Percentiles rank a stretch among this genome's conserved stretches.
Evolutionary conservation across 2,888 invertebrate genomes (phyloP).

Genomic region (Empis livida): DNA sequence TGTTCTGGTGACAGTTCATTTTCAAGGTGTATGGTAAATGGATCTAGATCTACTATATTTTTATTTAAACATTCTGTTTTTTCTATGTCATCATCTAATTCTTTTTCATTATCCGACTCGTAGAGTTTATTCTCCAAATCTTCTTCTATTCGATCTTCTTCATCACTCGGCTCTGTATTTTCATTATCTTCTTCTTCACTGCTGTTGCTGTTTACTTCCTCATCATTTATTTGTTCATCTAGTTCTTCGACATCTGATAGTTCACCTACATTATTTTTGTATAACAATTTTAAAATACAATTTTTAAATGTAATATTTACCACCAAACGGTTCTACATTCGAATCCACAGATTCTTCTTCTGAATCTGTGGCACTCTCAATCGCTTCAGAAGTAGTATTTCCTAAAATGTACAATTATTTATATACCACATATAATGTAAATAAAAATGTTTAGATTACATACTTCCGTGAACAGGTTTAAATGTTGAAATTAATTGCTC

Average conservation of each 20-base stretch:
- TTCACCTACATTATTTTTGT: neutral
- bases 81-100: conserved; percentile 11
- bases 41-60: conserved; percentile 29
- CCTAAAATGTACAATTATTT: conserved; percentile 7
- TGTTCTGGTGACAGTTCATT: conserved; percentile 52
- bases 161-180: conserved; percentile 4
- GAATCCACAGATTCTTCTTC: neutral
- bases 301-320: too few species aligned
- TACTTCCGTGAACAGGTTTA: conserved; percentile 10
- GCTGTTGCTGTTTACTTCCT: conserved; percentile 20
- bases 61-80: conserved; percentile 3
- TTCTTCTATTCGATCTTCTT: too few species aligned
- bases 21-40: conserved; percentile 55
- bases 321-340: neutral
- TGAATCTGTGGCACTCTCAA: conserved; percentile 30
- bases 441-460: neutral
- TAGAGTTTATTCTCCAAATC: too few species aligned
- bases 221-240: conserved; percentile 2
- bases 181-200: conserved; percentile 15
- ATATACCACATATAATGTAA: conserved; percentile 8
- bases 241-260: conserved; percentile 10
- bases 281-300: too few species aligned
- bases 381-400: conserved; percentile 16
- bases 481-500: conserved; percentile 43
- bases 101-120: conserved; percentile 4